These are phyloP conservation scores for Argopecten irradians DNA, from an alignment of 1,140 invertebrate species.

Conservation along the genomic window DNA sequence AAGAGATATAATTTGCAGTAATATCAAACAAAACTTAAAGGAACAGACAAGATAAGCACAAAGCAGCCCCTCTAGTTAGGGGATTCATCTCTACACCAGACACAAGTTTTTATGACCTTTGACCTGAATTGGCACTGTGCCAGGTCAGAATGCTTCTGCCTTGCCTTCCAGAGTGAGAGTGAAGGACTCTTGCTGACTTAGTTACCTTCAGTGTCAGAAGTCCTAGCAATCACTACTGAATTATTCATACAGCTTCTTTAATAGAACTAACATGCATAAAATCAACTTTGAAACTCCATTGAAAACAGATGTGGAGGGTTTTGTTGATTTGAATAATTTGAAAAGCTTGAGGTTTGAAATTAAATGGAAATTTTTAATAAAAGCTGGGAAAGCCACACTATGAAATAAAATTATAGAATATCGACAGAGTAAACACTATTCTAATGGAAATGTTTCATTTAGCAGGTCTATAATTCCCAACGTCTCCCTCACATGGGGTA, in stretches of 20 bases:
- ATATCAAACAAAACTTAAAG: not conserved
- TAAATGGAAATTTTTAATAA: slow-evolving; percentile 23
- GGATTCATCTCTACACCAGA: not conserved
- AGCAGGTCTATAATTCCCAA: not conserved
- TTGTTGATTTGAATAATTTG: slow-evolving; percentile 19
- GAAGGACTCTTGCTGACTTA: not conserved
- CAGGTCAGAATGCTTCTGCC: slow-evolving; percentile 14
- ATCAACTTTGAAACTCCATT: slow-evolving; percentile 18
- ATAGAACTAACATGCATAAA: slow-evolving; percentile 11
- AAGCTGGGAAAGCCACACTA: not conserved
- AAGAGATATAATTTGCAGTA: not conserved
- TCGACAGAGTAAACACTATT: not conserved
- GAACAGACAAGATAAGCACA: not conserved
- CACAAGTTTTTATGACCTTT: not conserved
- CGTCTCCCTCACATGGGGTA: not conserved
- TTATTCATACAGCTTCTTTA: not conserved
- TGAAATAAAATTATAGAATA: not conserved
- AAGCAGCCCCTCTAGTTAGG: slow-evolving; percentile 3
- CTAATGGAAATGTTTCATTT: not conserved
- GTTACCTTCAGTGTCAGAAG: not conserved
- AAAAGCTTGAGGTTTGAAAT: not conserved
- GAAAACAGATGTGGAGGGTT: slow-evolving; percentile 1
- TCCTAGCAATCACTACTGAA: not conserved
- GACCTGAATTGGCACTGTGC: not conserved
- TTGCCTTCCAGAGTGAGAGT: not conserved